phyloP scores from a whole-genome alignment of 2,113 vertebrate species.

The Lycaon pictus region DNA sequence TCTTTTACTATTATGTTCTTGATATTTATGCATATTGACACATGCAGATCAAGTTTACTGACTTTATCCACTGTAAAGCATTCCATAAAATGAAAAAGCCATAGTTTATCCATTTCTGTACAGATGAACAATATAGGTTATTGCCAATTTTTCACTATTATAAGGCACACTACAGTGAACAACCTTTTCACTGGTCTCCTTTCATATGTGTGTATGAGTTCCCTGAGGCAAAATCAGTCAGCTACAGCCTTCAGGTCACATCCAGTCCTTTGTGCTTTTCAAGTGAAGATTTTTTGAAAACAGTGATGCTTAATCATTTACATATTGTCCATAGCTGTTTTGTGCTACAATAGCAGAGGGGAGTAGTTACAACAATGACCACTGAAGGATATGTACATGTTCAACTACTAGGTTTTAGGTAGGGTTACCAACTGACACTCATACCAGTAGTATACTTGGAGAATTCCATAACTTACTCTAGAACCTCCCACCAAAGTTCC shows the following conservation, averaged over 20 bases:
- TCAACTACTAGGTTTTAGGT: background rate
- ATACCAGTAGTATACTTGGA: background rate
- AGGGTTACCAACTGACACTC: background rate
- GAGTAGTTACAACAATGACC: background rate
- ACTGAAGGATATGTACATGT: background rate
- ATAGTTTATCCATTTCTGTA: background rate
- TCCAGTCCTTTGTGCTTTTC: background rate
- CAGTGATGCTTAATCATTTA: background rate
- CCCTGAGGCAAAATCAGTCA: background rate
- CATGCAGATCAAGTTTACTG: background rate
- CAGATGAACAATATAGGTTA: background rate
- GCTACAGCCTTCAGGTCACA: background rate
- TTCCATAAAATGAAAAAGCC: background rate
- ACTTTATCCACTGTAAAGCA: background rate
- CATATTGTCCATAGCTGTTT: background rate
- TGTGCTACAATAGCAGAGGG: background rate
- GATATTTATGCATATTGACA: background rate
- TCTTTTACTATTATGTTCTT: background rate
- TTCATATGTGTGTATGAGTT: background rate
- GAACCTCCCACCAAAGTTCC: background rate
- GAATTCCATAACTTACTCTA: background rate
- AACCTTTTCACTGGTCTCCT: background rate
- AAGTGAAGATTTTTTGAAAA: background rate
- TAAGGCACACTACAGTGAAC: background rate
- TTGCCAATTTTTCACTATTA: background rate